These are phyloP conservation scores for Heterodera carotae DNA, from an alignment of 1,140 invertebrate genomes.

Conservation along the genomic window DNA sequence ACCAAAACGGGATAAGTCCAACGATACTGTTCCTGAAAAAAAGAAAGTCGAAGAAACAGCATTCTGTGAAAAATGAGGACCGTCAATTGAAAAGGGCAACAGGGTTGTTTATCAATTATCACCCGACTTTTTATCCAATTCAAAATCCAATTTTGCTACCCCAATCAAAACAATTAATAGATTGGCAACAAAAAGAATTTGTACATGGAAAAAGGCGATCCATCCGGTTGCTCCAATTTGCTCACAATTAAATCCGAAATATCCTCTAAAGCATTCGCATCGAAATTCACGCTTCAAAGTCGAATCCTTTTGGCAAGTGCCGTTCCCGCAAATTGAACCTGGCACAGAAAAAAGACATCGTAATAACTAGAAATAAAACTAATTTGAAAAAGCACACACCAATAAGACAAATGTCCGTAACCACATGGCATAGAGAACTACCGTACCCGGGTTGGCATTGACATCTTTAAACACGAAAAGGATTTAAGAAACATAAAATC, in stretches of 20 bases:
- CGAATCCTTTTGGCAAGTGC: not conserved
- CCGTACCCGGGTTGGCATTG: not conserved
- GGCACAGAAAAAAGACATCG: not conserved
- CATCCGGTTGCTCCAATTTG: not conserved
- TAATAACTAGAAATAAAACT: not conserved
- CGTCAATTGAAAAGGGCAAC: not conserved
- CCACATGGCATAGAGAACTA: not conserved
- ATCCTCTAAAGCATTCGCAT: not conserved
- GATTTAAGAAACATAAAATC: no score
- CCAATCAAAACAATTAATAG: not conserved
- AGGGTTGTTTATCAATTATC: not conserved
- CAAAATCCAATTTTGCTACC: not conserved
- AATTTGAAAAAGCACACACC: no score
- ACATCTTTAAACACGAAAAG: not conserved
- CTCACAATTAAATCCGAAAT: not conserved
- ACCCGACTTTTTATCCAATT: not conserved
- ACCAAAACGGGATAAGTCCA: conserved; percentile 6
- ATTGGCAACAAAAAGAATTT: not conserved
- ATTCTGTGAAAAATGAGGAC: not conserved
- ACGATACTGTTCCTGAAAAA: not conserved
- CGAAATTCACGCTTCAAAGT: not conserved
- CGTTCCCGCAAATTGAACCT: not conserved
- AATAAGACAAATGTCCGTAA: not conserved
- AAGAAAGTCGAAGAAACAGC: no score
- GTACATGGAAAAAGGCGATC: not conserved